phyloP scores from a whole-genome alignment of 2,888 invertebrate species.

The Lochmaea crataegi region DNA sequence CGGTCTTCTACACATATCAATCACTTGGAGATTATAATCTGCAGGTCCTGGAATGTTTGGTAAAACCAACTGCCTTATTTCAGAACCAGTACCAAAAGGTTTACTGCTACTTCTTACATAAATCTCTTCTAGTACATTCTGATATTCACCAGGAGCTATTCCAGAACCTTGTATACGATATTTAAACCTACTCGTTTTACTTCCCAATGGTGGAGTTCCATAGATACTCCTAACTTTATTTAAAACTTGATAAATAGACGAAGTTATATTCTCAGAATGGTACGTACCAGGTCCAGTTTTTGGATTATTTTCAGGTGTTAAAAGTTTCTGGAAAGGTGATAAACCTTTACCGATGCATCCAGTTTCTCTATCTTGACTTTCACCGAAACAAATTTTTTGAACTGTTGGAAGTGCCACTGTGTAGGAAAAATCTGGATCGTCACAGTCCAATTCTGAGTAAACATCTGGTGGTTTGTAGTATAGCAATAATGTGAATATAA shows the following conservation, averaged over 20 bases:
- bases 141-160: slow-evolving; percentile 49
- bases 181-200: slow-evolving; percentile 52
- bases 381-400: slow-evolving; percentile 58
- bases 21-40: slow-evolving; percentile 17
- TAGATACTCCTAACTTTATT: slow-evolving; percentile 57
- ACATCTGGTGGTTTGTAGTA: background rate
- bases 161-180: slow-evolving; percentile 56
- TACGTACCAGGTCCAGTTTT: slow-evolving; percentile 54
- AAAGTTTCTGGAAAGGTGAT: slow-evolving; percentile 54
- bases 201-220: slow-evolving; percentile 57
- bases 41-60: slow-evolving; percentile 55
- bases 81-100: slow-evolving; percentile 53
- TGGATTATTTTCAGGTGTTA: slow-evolving; percentile 46
- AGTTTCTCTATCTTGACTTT: slow-evolving; percentile 52
- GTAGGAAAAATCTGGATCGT: slow-evolving; percentile 55
- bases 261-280: slow-evolving; percentile 49
- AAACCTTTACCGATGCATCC: slow-evolving; percentile 54
- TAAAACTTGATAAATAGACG: slow-evolving; percentile 49
- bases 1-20: slow-evolving; percentile 20
- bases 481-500: background rate
- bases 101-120: slow-evolving; percentile 14
- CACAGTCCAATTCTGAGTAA: slow-evolving; percentile 26
- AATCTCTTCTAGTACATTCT: slow-evolving; percentile 40
- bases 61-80: slow-evolving; percentile 26
- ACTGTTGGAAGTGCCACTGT: slow-evolving; percentile 56